These are phyloP conservation scores for Hucho hucho DNA, from an alignment of 2,113 vertebrate genomes.

Conservation along the genomic window DNA sequence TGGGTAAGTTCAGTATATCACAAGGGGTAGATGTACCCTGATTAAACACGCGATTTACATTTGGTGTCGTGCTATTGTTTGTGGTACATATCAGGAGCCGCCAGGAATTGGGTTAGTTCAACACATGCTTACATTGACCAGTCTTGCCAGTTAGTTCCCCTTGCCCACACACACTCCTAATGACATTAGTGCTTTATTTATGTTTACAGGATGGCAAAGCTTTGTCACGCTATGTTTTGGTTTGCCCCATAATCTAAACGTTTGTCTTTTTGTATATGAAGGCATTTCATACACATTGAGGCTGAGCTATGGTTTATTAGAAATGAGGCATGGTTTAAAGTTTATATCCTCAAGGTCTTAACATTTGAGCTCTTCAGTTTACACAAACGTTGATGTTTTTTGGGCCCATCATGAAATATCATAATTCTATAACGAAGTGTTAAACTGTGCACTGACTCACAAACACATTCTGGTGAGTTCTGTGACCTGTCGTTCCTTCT, in stretches of 20 bases:
- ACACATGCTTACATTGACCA: slow-evolving; percentile 9
- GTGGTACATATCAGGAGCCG: slow-evolving; percentile 15
- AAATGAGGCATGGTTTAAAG: slow-evolving; percentile 40
- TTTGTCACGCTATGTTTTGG: slow-evolving; percentile 45
- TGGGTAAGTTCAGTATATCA: neutral
- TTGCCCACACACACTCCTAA: slow-evolving; percentile 13
- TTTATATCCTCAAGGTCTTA: neutral
- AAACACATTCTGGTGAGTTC: neutral
- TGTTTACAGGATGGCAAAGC: slow-evolving; percentile 11
- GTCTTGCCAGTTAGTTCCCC: slow-evolving; percentile 5
- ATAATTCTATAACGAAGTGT: neutral
- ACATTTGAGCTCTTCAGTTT: neutral
- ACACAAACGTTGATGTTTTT: neutral
- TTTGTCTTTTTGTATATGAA: slow-evolving; percentile 38
- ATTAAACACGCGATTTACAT: slow-evolving; percentile 14
- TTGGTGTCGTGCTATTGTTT: slow-evolving; percentile 2
- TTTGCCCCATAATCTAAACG: slow-evolving; percentile 30
- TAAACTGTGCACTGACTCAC: neutral
- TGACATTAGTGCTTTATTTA: slow-evolving; percentile 8
- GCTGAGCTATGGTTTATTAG: slow-evolving; percentile 55
- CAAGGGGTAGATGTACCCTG: slow-evolving; percentile 2
- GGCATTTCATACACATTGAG: slow-evolving; percentile 15
- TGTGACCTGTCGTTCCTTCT: neutral
- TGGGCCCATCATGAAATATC: neutral
- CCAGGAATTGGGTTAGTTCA: slow-evolving; percentile 24